Evolutionary conservation across 1,140 invertebrate genomes (phyloP).

Genomic region (Bombyx mori): ASM3026992v2 NC_085112.1:7093001-7093500

Average conservation of each 20-base stretch:
- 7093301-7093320: conserved; percentile 41
- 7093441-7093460: conserved; percentile 57
- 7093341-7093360: conserved; percentile 48
- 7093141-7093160: too few species aligned
- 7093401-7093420: conserved; percentile 64
- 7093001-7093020: too few species aligned
- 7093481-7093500: conserved; percentile 70
- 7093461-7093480: conserved; percentile 70
- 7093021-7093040: too few species aligned
- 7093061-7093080: too few species aligned
- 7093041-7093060: too few species aligned
- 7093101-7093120: too few species aligned
- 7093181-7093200: conserved; percentile 36
- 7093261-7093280: conserved; percentile 49
- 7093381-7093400: conserved; percentile 67
- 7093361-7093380: conserved; percentile 62
- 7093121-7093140: too few species aligned
- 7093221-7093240: conserved; percentile 35
- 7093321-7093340: conserved; percentile 33
- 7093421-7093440: conserved; percentile 39
- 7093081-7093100: too few species aligned
- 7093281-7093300: conserved; percentile 43
- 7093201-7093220: conserved; percentile 46
- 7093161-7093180: not conserved
- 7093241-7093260: conserved; percentile 44